A percentile compares a stretch with the other conserved stretches of the same genome.
Conservation (phyloP, 2,113 vertebrate genomes). For the Neoarius graeffei region DNA sequence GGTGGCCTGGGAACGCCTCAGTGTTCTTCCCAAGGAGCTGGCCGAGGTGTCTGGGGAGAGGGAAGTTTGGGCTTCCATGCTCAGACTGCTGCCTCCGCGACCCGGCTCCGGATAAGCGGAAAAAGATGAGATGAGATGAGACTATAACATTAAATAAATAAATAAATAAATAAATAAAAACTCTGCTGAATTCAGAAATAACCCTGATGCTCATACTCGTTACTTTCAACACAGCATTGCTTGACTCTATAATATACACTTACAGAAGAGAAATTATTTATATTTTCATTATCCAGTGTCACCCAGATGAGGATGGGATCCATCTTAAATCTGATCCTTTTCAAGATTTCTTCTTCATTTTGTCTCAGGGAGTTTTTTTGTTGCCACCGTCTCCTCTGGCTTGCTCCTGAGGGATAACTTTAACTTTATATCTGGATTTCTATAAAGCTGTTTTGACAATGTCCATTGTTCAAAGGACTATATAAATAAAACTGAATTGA, state of each 20-base stretch:
- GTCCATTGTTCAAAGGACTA: background rate
- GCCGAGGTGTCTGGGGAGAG: too few species aligned
- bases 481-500: background rate
- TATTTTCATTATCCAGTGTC: background rate
- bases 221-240: background rate
- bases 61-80: too few species aligned
- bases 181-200: background rate
- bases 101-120: too few species aligned
- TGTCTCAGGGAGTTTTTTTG: background rate
- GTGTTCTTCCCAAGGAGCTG: too few species aligned
- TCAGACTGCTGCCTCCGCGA: too few species aligned
- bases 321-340: background rate
- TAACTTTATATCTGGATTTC: background rate
- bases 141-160: too few species aligned
- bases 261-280: too few species aligned
- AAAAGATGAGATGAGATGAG: too few species aligned
- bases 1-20: too few species aligned
- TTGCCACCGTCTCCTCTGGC: background rate
- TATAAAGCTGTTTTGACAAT: background rate
- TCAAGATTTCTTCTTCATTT: background rate
- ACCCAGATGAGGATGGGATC: background rate
- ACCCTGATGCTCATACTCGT: background rate
- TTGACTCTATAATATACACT: too few species aligned
- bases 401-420: background rate
- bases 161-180: too few species aligned